These are phyloP conservation scores for Galemys pyrenaicus DNA, from an alignment of 2,113 vertebrate species.

Conservation along the genomic window DNA sequence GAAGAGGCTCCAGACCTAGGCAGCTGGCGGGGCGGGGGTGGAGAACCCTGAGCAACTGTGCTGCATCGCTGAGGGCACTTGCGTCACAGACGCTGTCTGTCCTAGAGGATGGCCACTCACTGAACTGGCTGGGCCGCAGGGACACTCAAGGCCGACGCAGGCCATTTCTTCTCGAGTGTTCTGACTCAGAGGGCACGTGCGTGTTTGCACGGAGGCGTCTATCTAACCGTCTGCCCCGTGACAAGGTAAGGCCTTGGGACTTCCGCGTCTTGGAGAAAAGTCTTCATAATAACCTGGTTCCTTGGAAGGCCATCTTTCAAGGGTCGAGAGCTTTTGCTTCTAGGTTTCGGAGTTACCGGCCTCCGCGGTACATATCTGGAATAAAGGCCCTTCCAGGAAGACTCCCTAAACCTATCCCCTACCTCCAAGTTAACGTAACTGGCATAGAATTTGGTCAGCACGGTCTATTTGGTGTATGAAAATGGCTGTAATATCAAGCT, in stretches of 20 bases:
- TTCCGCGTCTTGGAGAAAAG: not conserved
- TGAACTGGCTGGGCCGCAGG: not conserved
- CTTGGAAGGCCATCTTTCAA: slow-evolving; percentile 15
- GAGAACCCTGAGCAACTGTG: too few relatives aligned
- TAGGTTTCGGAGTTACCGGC: not conserved
- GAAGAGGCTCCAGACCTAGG: not conserved
- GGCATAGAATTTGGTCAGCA: not conserved
- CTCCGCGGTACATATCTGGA: not conserved
- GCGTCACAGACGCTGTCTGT: not conserved
- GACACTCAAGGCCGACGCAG: not conserved
- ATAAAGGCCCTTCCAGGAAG: not conserved
- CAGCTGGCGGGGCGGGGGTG: not conserved
- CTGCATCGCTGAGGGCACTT: too few relatives aligned
- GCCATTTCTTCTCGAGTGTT: slow-evolving; percentile 32
- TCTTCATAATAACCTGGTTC: slow-evolving; percentile 9
- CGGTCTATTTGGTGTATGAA: not conserved
- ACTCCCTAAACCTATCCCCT: not conserved
- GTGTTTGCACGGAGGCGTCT: not conserved
- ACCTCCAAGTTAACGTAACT: not conserved
- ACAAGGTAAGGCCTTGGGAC: not conserved
- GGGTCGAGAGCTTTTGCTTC: not conserved
- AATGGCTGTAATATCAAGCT: not conserved
- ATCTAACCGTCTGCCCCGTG: not conserved
- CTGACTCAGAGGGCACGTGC: not conserved
- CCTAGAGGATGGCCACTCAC: not conserved